A percentile compares a stretch with the other conserved stretches of the same genome.
phyloP scores from a whole-genome alignment of 2,888 invertebrate species.

The Luperina testacea region DNA sequence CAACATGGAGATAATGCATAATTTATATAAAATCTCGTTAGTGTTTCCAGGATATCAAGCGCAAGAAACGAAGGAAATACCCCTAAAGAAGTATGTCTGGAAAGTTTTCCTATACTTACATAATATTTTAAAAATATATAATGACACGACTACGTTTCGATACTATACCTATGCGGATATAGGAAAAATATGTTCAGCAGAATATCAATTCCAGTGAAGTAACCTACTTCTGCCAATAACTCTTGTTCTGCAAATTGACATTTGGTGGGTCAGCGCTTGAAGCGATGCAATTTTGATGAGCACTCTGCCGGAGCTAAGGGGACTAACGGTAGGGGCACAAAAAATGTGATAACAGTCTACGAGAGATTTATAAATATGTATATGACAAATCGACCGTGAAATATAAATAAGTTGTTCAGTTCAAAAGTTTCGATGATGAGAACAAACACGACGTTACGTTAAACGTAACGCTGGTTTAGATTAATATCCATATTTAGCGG shows the following conservation, averaged over 20 bases:
- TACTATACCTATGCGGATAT: neutral
- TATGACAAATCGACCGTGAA: constrained; percentile 11
- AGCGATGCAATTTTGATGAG: constrained; percentile 67
- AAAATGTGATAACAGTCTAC: constrained; percentile 28
- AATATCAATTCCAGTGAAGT: constrained; percentile 31
- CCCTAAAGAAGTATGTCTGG: neutral
- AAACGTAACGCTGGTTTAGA: neutral
- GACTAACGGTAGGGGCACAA: constrained; percentile 45
- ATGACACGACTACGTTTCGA: constrained; percentile 11
- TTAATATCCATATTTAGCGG: neutral
- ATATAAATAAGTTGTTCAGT: neutral
- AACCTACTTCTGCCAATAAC: constrained; percentile 44
- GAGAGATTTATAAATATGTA: constrained; percentile 18
- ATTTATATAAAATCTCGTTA: constrained; percentile 49
- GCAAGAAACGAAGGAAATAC: constrained; percentile 38
- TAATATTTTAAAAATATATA: neutral
- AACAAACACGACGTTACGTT: neutral
- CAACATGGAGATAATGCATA: constrained; percentile 33
- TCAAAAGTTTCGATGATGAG: neutral
- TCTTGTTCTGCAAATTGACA: constrained; percentile 60
- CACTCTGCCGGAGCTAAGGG: constrained; percentile 66
- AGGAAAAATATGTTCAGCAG: neutral
- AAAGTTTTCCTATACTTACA: constrained; percentile 28
- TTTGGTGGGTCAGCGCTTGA: constrained; percentile 54
- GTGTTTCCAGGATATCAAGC: constrained; percentile 42